Evolutionary conservation across 2,113 vertebrate genomes (phyloP), one percentile per base, ranked within the genome.

Genomic region (Dromiciops gliroides): DNA sequence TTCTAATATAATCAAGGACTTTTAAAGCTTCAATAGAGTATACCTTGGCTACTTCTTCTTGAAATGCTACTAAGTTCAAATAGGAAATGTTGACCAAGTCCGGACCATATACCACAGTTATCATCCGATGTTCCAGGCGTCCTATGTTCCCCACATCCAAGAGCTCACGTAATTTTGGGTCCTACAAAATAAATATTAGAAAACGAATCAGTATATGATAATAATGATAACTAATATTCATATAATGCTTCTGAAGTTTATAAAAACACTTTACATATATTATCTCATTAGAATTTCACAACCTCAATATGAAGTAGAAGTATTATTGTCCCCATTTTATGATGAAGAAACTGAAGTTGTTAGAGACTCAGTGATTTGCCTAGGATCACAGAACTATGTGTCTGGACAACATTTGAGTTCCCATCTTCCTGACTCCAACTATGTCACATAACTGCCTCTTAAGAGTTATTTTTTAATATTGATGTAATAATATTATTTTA

Each of bases 11-110:
- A 22, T 10, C 44, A 49, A 56, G 44, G 12, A 1, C 0, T 47
- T 89, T 47, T 3, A 49, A 60, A 1, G 24, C 28, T 51, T 28
- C 47, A 50, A 92, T 2, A 0, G 0, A 24, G 0, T 56, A 92
- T 98, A 99, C 99, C 99, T 99, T 99, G 0, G 99, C 99, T 5
- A 99, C 99, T 56, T 99, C 99, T 97, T 99, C 99, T 94, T 99
- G 99, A 97, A 99, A 99, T 23, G 99, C 99, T 98, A 99, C 99
- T 95, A 99, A 99, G 98, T 99, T 99, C 98, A 99, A 97, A 98
- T 99, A 99, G 0, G 99, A 99, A 96, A 99, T 99, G 98, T 99
- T 99, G 93, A 99, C 99, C 97, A 99, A 98, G 97, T 99, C 99
- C 0, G 99, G 98, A 14, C 99, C 99, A 0, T 99, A 99, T 51